A percentile compares a stretch with the other conserved stretches of the same genome.
Evolutionary conservation across 2,888 invertebrate genomes (phyloP).

Genomic region (Pyrrhosoma nymphula): DNA sequence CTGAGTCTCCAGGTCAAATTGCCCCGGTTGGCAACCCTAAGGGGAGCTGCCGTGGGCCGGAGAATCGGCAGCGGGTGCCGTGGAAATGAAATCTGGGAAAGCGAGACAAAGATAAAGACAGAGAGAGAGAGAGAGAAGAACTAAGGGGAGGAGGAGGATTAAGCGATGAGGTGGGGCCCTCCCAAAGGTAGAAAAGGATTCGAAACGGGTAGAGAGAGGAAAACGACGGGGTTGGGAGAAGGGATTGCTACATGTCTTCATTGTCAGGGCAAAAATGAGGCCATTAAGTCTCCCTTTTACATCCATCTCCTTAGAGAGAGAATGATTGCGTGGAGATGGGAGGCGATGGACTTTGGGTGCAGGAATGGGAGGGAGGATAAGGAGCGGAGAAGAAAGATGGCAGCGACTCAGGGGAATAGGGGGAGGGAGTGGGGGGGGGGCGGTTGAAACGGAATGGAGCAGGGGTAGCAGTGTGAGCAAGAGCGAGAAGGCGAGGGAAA

Average conservation of each 20-base stretch:
- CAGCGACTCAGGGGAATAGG: background rate
- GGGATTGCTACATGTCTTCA: constrained; percentile 5
- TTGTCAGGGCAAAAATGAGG: constrained; percentile 27
- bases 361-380: background rate
- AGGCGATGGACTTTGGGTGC: background rate
- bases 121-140: background rate
- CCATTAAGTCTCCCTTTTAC: background rate
- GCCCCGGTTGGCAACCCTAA: too few relatives aligned
- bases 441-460: background rate
- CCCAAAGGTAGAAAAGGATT: background rate
- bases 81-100: background rate
- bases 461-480: background rate
- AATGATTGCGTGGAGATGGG: background rate
- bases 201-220: background rate
- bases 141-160: too few relatives aligned
- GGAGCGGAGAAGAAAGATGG: background rate
- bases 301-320: constrained; percentile 1
- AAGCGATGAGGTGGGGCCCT: background rate
- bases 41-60: background rate
- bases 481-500: background rate
- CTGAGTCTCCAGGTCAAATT: too few relatives aligned
- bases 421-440: background rate
- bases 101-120: too few relatives aligned
- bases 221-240: background rate
- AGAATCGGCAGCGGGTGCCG: background rate